phyloP scores from a whole-genome alignment of 2,888 invertebrate species.

The Temnothorax rugatulus region DNA sequence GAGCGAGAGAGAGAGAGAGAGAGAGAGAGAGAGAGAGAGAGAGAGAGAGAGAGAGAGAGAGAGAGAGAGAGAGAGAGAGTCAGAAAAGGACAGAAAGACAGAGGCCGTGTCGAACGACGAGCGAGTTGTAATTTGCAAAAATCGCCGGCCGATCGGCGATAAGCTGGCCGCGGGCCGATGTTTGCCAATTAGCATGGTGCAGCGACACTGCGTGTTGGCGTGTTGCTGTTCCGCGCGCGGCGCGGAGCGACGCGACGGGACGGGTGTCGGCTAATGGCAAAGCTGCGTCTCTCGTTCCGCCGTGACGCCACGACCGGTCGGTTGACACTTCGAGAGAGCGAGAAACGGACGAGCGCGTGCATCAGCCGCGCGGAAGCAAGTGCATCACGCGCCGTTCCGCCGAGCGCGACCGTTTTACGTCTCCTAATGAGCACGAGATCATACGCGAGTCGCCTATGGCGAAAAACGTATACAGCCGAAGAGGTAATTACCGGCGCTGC shows the following conservation, averaged over 20 bases:
- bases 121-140: constrained; percentile 80
- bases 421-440: constrained; percentile 38
- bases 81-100: constrained; percentile 6
- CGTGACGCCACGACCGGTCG: constrained; percentile 68
- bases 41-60: background rate
- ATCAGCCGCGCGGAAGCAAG: constrained; percentile 19
- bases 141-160: constrained; percentile 81
- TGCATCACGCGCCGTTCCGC: constrained; percentile 6
- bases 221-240: constrained; percentile 57
- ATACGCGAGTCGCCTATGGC: constrained; percentile 10
- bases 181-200: constrained; percentile 82
- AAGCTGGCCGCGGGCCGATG: constrained; percentile 78
- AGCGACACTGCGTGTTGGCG: constrained; percentile 36
- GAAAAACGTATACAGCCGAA: constrained; percentile 4
- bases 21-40: background rate
- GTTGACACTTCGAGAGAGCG: constrained; percentile 49
- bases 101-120: constrained; percentile 41
- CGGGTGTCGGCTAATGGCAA: constrained; percentile 81
- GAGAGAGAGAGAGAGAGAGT: background rate
- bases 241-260: constrained; percentile 63
- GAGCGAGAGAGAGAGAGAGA: background rate
- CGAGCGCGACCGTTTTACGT: constrained; percentile 26
- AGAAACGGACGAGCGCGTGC: constrained; percentile 1
- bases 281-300: constrained; percentile 69
- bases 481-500: constrained; percentile 17